A percentile compares a stretch with the other conserved stretches of the same genome.
Evolutionary conservation across 2,888 invertebrate genomes (phyloP).

Genomic region (Apantesis nais): DNA sequence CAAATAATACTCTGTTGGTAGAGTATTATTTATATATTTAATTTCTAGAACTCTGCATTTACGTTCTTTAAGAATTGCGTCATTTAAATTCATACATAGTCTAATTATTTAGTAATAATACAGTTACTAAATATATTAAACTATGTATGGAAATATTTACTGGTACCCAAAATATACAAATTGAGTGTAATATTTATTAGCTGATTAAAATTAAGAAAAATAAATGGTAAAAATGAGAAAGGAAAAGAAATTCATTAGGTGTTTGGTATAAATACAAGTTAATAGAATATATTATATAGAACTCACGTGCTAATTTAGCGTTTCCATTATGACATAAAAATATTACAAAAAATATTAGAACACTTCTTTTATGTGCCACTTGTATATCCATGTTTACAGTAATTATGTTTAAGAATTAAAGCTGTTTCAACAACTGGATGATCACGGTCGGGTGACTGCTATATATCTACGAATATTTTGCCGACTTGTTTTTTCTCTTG

Average conservation of each 20-base stretch:
- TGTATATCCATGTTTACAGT: constrained; percentile 59
- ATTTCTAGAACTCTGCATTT: no score
- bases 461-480: constrained; percentile 3
- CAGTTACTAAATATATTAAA: no score
- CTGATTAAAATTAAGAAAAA: no score
- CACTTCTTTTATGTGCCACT: constrained; percentile 42
- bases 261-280: not conserved
- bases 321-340: constrained; percentile 54
- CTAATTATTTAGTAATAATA: no score
- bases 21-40: no score
- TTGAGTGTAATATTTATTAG: no score
- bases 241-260: not conserved
- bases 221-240: not conserved
- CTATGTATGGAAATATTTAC: no score
- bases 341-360: constrained; percentile 53
- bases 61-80: no score
- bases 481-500: not conserved
- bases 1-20: no score
- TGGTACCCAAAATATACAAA: no score
- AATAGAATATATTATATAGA: not conserved
- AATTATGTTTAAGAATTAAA: constrained; percentile 57
- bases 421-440: constrained; percentile 57
- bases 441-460: constrained; percentile 13
- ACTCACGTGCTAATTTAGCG: constrained; percentile 73
- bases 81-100: no score